phyloP scores from a whole-genome alignment of 2,888 invertebrate genomes.

The Trissonchulus sp. region DNA sequence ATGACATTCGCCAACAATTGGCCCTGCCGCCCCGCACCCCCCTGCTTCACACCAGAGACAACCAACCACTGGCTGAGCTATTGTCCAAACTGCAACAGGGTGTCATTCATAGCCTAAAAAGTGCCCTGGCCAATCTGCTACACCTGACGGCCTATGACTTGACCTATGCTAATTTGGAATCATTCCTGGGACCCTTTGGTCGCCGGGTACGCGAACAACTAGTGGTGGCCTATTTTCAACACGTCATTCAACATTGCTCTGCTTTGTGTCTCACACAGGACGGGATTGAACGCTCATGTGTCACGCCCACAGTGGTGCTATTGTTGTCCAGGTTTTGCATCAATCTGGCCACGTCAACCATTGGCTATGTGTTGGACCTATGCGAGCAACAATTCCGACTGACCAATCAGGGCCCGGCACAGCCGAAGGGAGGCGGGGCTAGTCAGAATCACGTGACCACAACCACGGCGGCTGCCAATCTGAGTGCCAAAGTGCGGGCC shows the following conservation, averaged over 20 bases:
- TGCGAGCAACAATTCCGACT: slow-evolving; percentile 45
- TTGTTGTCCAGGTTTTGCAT: slow-evolving; percentile 39
- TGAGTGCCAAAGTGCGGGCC: slow-evolving; percentile 20
- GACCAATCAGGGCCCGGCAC: not conserved
- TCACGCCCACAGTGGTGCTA: slow-evolving; percentile 30
- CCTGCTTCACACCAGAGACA: not conserved
- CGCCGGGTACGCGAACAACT: slow-evolving; percentile 27
- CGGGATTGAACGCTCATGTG: slow-evolving; percentile 25
- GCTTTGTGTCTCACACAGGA: slow-evolving; percentile 17
- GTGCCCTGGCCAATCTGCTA: slow-evolving; percentile 46
- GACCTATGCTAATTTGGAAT: slow-evolving; percentile 39
- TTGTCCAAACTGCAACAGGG: slow-evolving; percentile 42
- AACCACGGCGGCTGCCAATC: not conserved
- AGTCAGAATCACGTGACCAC: not conserved
- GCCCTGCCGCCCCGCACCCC: not conserved
- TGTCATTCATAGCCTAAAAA: slow-evolving; percentile 45
- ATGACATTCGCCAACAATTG: slow-evolving; percentile 25
- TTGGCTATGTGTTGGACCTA: slow-evolving; percentile 46
- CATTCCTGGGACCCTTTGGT: slow-evolving; percentile 18
- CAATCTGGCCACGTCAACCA: slow-evolving; percentile 41
- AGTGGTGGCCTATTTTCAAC: slow-evolving; percentile 29
- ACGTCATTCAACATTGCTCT: slow-evolving; percentile 2
- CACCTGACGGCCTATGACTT: slow-evolving; percentile 49
- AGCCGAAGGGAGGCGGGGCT: not conserved
- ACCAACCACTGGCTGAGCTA: slow-evolving; percentile 29